phyloP scores from a whole-genome alignment of 2,797 vertebrate species.

The Atherinosoma microstoma region DNA sequence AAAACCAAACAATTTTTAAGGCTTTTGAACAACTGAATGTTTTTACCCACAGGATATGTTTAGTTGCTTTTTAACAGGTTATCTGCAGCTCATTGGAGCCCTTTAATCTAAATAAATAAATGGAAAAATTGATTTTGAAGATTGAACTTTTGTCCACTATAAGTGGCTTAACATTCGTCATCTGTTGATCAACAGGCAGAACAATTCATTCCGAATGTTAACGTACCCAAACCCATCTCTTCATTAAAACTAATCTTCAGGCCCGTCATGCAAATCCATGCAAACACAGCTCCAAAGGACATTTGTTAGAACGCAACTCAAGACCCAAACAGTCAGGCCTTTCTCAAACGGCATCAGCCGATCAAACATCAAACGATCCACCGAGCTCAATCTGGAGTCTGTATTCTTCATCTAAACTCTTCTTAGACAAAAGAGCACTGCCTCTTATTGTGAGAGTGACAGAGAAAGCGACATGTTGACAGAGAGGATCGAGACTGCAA shows the following conservation, averaged over 20 bases:
- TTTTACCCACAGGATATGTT: background rate
- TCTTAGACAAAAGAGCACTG: conserved; percentile 72
- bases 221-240: conserved; percentile 48
- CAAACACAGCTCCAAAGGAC: conserved; percentile 61
- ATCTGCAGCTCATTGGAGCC: background rate
- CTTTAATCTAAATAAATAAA: background rate
- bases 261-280: conserved; percentile 66
- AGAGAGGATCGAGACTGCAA: conserved; percentile 79
- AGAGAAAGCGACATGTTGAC: conserved; percentile 80
- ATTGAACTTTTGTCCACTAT: background rate
- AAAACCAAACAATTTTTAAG: background rate
- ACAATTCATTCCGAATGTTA: conserved; percentile 49
- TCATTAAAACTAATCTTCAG: conserved; percentile 56
- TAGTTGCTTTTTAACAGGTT: background rate
- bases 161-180: conserved; percentile 28
- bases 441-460: conserved; percentile 70
- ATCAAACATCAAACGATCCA: conserved; percentile 67
- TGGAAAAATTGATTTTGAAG: background rate
- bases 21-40: background rate
- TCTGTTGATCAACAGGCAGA: conserved; percentile 50
- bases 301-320: conserved; percentile 48
- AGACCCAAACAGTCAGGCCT: conserved; percentile 46
- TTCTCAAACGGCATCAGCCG: conserved; percentile 63
- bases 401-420: conserved; percentile 63
- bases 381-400: conserved; percentile 64